Evolutionary conservation across 2,113 vertebrate species (phyloP), one percentile per base, ranked within the genome.

Genomic region (Acanthochromis polyacanthus): DNA sequence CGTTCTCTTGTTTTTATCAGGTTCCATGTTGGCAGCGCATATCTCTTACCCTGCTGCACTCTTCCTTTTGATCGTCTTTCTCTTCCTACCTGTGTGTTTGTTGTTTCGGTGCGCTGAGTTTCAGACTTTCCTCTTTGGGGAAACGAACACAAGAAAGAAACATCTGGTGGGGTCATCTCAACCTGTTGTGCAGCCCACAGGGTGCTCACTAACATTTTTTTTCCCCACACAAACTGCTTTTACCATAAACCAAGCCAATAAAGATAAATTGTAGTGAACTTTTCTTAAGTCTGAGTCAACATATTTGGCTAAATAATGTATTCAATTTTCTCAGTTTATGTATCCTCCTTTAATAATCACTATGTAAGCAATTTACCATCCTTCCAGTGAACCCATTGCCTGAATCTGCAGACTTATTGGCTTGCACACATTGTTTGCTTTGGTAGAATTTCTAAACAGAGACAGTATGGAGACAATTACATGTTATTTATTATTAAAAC

Each of bases 161-260:
- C 83, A 90, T 88, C 76, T 89, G 87, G 16, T 38, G 38, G 16
- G 82, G 78, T 90, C 78, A 86, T 78, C 19, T 58, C 56, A 71
- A 70, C 85, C 80, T 85, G 77, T 78, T 84, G 77, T 61, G 46
- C 45, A 72, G 56, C 63, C 30, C 46, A 23, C 36, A 15, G 56
- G 16, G 2, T 53, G 48, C 28, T 79, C 59, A 56, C 71, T 58
- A 59, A 17, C 15, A 17, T 48, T 48, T 9, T 20, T 7, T n/a
- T 48, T 2, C 32, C 48, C 5, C 30, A 5, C 0, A 11, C 59
- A 20, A 45, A 25, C 4, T 22, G 0, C 14, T 23, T 67, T 59
- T 16, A 25, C 51, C 56, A 3, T 19, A 50, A 77, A 67, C 6
- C 14, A 57, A 38, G 63, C 53, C 25, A 50, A 10, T 63, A 17